Conservation (phyloP, 2,888 invertebrate genomes). For the Metacarcinus magister region DNA sequence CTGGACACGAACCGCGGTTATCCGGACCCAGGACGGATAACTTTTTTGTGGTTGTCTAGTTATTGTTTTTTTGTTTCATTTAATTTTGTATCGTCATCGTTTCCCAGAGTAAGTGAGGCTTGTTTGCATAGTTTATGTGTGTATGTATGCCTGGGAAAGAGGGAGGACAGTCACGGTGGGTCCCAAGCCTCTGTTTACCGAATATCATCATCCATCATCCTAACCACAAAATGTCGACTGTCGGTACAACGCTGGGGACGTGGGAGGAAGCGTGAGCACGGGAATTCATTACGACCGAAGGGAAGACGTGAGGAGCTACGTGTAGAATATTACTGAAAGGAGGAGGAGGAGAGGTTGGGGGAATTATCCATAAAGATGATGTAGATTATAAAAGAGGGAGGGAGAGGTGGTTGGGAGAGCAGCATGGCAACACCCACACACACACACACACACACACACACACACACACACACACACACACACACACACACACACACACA, state of each 20-base stretch:
- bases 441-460: conserved; percentile 12
- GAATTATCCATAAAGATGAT: background rate
- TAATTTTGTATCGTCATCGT: background rate
- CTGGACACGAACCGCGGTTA: background rate
- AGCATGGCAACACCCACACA: background rate
- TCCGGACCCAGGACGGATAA: background rate
- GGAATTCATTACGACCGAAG: background rate
- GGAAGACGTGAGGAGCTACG: conserved; percentile 28
- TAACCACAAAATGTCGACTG: background rate
- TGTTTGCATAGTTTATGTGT: background rate
- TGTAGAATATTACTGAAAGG: background rate
- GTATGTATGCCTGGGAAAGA: conserved; percentile 11
- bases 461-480: background rate
- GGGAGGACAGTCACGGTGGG: background rate
- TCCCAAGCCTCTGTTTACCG: conserved; percentile 40
- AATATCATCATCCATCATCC: conserved; percentile 18
- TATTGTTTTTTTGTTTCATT: background rate
- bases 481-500: conserved; percentile 27
- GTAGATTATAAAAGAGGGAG: background rate
- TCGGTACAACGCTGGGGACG: background rate
- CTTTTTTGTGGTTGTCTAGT: background rate
- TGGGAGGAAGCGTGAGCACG: background rate
- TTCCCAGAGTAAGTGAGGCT: background rate
- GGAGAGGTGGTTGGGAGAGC: background rate
- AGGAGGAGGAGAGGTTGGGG: background rate